Percentiles rank a stretch among this genome's conserved stretches.
Evolutionary conservation across 2,113 vertebrate species (phyloP).

Genomic region (Megaceryle maxima): DNA sequence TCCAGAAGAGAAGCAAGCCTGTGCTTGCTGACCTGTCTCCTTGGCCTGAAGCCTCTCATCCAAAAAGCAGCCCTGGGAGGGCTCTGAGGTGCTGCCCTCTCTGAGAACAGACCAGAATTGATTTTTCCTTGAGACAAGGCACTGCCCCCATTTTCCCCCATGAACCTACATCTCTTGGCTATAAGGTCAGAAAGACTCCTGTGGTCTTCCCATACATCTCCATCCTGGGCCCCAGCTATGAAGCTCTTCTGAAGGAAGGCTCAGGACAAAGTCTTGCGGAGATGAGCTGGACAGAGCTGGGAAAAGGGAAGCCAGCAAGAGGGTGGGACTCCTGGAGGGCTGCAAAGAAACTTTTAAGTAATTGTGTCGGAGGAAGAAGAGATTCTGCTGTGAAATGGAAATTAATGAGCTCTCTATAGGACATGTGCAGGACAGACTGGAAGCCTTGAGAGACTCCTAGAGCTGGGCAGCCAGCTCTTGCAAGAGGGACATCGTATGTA

Average conservation of each 20-base stretch:
- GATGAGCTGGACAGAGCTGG: not conserved
- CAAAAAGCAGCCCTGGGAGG: not conserved
- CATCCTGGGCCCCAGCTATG: not conserved
- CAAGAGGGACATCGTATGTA: not conserved
- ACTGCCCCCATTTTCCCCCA: not conserved
- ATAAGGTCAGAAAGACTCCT: rapidly evolving
- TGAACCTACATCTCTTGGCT: not conserved
- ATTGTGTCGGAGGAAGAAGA: conserved; percentile 11
- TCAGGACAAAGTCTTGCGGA: not conserved
- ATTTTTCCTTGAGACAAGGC: not conserved
- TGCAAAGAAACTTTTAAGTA: not conserved
- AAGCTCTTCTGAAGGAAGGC: not conserved
- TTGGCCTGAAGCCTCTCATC: not conserved
- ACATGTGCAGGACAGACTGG: not conserved
- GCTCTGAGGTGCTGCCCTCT: not conserved
- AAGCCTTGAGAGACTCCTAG: not conserved
- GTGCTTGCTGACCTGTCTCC: not conserved
- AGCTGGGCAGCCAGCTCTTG: not conserved
- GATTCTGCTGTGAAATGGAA: not conserved
- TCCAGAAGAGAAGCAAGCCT: not conserved
- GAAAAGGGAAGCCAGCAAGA: not conserved
- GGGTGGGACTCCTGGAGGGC: not conserved
- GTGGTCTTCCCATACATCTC: not conserved
- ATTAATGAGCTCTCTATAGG: not conserved
- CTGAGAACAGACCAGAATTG: not conserved